Base-by-base conservation (phyloP, 2,888 invertebrate species). In the Thumatha senex region DNA sequence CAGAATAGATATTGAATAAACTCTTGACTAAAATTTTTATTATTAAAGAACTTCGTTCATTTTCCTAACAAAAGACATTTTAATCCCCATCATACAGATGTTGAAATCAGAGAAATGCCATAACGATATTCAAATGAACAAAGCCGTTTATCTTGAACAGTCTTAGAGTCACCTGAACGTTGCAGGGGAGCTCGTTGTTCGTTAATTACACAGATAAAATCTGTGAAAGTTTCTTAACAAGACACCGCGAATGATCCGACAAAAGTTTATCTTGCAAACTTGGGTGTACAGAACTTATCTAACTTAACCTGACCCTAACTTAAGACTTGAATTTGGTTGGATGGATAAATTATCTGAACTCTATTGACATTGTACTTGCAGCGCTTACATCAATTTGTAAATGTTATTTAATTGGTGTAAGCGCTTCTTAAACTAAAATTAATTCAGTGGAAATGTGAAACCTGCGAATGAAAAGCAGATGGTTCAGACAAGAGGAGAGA, bases 151-250 rank as follows among this genome's bases (percentile, higher is more conserved):
- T 56, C 50, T 49, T 33, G 4, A 43, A 47, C 35, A 15, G 14
- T 40, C 43, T 53, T 29, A 39, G 33, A 50, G 40, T 54, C 31
- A 54, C 48, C 51, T 58, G 41, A 65, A 53, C 41, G 42, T 50
- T 50, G 51, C 48, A 42, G 42, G 42, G 44, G 24, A 47, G 34
- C 44, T 54, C 41, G 45, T 55, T 46, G 43, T 63, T 53, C 67
- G 56, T 76, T 76, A 70, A 64, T 73, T 70, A 71, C 56, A 58
- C 51, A 58, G 70, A 77, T 73, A 73, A 67, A 74, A 70, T 72
- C 69, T 66, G 63, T 48, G 45, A 62, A 68, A 76, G 62, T 76
- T 73, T 58, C 63, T 59, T 53, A 48, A 53, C 52, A 53, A 53
- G 52, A 61, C 67, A 63, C 63, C 58, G 63, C 56, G 62, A 71